These are phyloP conservation scores for Tribolium castaneum DNA, from an alignment of 1,140 invertebrate species.

Conservation along the genomic window DNA sequence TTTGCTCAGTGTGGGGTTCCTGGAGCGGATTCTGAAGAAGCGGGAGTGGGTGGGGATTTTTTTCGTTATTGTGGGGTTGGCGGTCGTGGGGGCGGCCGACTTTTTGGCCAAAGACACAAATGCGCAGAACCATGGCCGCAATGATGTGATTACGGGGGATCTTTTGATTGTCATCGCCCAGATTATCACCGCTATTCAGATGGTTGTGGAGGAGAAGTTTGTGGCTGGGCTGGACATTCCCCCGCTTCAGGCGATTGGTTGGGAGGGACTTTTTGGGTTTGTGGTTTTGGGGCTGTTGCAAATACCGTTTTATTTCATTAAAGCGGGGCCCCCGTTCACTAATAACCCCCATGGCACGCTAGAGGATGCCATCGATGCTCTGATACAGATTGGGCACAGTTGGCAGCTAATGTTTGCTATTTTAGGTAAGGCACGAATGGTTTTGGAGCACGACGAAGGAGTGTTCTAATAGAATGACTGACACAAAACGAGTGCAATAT, in stretches of 20 bases:
- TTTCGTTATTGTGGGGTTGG: slow-evolving; percentile 83
- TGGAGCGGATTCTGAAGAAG: slow-evolving; percentile 74
- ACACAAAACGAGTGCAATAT: no score
- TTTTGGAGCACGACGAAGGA: no score
- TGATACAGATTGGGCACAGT: slow-evolving; percentile 82
- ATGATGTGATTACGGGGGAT: slow-evolving; percentile 91
- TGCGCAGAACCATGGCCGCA: slow-evolving; percentile 69
- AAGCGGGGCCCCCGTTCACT: slow-evolving; percentile 79
- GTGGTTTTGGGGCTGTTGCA: slow-evolving; percentile 77
- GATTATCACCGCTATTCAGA: slow-evolving; percentile 90
- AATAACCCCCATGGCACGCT: slow-evolving; percentile 81
- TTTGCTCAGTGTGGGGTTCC: slow-evolving; percentile 88
- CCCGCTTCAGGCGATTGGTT: slow-evolving; percentile 86
- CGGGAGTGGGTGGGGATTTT: slow-evolving; percentile 89
- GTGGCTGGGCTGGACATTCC: slow-evolving; percentile 85
- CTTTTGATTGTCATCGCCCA: slow-evolving; percentile 92
- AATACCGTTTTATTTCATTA: slow-evolving; percentile 88
- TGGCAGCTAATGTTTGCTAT: slow-evolving; percentile 73
- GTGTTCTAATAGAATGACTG: no score
- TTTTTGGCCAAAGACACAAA: slow-evolving; percentile 68
- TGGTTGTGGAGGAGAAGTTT: slow-evolving; percentile 96
- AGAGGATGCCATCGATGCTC: slow-evolving; percentile 88
- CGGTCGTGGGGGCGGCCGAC: slow-evolving; percentile 86
- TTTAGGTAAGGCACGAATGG: no score
- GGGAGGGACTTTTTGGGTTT: slow-evolving; percentile 94